phyloP scores from a whole-genome alignment of 35 echinoderm and acorn worm genomes.

The Apostichopus parvimensis region DNA sequence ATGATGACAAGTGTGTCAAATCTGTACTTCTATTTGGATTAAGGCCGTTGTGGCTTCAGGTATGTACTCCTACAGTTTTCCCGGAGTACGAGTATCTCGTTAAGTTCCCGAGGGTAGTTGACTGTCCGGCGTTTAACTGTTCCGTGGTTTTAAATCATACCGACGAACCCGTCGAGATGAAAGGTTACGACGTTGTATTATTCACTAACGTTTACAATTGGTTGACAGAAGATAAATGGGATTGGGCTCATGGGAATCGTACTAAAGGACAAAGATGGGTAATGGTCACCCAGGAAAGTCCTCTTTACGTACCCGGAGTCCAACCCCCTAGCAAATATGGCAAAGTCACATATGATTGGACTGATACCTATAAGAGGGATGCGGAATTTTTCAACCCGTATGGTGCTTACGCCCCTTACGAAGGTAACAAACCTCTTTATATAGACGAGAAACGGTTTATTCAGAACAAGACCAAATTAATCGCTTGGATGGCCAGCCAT shows the following conservation, averaged over 20 bases:
- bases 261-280: constrained; percentile 29
- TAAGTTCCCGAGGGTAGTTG: constrained; percentile 40
- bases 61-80: constrained; percentile 12
- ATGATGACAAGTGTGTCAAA: constrained; percentile 19
- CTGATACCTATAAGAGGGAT: constrained; percentile 53
- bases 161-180: constrained; percentile 23
- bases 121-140: constrained; percentile 37
- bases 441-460: constrained; percentile 19
- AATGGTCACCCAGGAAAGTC: constrained; percentile 58
- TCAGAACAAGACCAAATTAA: constrained; percentile 54
- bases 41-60: constrained; percentile 52
- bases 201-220: constrained; percentile 52
- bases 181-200: constrained; percentile 32
- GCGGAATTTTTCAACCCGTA: constrained; percentile 43
- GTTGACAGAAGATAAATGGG: constrained; percentile 43
- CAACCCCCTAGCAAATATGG: constrained; percentile 31
- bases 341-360: constrained; percentile 30
- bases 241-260: constrained; percentile 24
- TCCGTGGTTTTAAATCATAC: constrained; percentile 7
- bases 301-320: constrained; percentile 48
- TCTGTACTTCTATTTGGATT: constrained; percentile 43
- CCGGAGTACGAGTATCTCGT: constrained; percentile 44
- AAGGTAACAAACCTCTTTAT: constrained; percentile 32
- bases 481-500: constrained; percentile 68
- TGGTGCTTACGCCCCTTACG: constrained; percentile 37